Base-by-base conservation (phyloP, 2,888 invertebrate genomes). In the Drosophila mimica region DNA sequence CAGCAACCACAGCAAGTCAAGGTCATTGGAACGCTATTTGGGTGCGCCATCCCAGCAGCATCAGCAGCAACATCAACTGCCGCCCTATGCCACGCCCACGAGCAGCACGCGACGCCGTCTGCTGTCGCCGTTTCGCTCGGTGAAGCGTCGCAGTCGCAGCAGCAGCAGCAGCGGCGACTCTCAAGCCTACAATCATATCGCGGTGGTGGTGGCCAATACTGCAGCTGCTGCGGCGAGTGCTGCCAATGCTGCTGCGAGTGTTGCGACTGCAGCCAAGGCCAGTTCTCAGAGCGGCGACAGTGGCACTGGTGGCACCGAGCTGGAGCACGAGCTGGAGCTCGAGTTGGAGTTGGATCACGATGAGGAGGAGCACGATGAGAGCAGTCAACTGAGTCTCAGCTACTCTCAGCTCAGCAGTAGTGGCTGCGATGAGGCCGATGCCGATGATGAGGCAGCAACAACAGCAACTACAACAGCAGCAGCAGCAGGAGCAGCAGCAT, bases 111-210 rank as follows among this genome's bases (percentile, higher is more conserved):
- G 91, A 7, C 89, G 90, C 7, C 92, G 92, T 31, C 71, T 92
- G 34, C 81, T 91, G 2, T 89, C 92, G 28, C 92, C 92, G 28
- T 92, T 92, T 69, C 91, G 91, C 2, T 91, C 92, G 3, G 79
- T 92, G 74, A 92, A 92, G 69, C 87, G 91, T 0, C 92, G 92
- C 71, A 92, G 92, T 80, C 92, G 91, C 65, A 92, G 92, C 84
- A 92, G 92, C 78, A 92, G 91, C 76, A 91, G 91, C 83, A 92
- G 92, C 70, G 90, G 76, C 53, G 88, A 90, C 11, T 88, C 86
- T 9, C 87, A 87, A 36, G 73, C 73, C 70, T 84, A 82, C 67
- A 84, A 81, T 69, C 74, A 80, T 31, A 53, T 80, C 30, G 76
- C 81, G 1, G 63, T 85, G 33, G 89, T 87, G n/a, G 77, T 88